Evolutionary conservation across 2,113 vertebrate genomes (phyloP).

Genomic region (Pongo abelii): DNA sequence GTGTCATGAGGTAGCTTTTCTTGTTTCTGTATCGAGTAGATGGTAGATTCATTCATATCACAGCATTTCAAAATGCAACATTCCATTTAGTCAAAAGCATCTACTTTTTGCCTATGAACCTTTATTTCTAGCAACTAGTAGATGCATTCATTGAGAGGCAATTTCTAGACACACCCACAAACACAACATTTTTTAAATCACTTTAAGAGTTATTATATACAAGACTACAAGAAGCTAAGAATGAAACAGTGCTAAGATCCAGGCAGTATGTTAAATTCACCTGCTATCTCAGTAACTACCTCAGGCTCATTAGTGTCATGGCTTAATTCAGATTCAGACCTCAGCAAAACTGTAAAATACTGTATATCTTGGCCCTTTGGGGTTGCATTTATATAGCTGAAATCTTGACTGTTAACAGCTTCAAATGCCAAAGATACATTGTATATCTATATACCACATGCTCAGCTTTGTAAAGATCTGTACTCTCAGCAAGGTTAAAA

Average conservation of each 20-base stretch:
- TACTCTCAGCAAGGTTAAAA: not conserved
- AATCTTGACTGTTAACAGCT: conserved; percentile 27
- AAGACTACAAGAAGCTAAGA: not conserved
- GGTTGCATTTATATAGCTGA: not conserved
- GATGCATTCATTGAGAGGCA: not conserved
- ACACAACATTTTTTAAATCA: not conserved
- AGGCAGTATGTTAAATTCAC: not conserved
- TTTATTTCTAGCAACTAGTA: not conserved
- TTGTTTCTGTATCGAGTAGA: not conserved
- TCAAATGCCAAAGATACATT: conserved; percentile 8
- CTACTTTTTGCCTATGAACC: conserved; percentile 2
- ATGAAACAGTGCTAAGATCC: not conserved
- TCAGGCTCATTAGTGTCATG: not conserved
- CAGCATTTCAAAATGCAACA: conserved; percentile 9
- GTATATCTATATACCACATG: not conserved
- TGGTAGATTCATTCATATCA: not conserved
- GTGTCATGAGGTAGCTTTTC: not conserved
- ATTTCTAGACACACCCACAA: not conserved
- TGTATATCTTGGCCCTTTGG: not conserved
- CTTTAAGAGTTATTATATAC: not conserved
- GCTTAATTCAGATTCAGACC: conserved; percentile 37
- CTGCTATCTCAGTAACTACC: not conserved
- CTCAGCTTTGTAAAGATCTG: conserved; percentile 20
- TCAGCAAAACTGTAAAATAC: conserved; percentile 43
- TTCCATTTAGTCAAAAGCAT: not conserved